Conservation (phyloP, 1,140 invertebrate genomes). For the Meteorus sp. region DNA sequence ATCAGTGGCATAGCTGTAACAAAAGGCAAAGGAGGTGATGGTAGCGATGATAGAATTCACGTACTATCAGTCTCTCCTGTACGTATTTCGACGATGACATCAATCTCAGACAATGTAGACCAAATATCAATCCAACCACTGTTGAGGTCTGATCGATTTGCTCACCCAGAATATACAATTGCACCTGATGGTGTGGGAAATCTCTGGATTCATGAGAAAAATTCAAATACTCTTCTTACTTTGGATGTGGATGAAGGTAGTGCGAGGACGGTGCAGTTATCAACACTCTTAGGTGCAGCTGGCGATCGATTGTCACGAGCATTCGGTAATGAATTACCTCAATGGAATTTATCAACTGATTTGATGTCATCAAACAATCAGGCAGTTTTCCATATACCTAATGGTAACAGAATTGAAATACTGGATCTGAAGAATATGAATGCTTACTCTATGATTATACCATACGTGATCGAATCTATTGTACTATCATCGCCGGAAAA, state of each 20-base stretch:
- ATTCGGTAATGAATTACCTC: conserved; percentile 34
- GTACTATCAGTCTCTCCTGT: conserved; percentile 61
- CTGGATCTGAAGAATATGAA: conserved; percentile 48
- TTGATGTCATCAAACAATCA: conserved; percentile 40
- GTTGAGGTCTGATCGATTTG: conserved; percentile 31
- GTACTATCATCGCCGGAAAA: conserved; percentile 42
- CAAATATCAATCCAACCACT: conserved; percentile 45
- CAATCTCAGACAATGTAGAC: conserved; percentile 41
- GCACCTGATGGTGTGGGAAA: conserved; percentile 34
- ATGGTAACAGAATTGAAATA: conserved; percentile 47
- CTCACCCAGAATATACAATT: conserved; percentile 39
- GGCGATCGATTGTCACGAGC: conserved; percentile 43
- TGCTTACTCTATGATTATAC: conserved; percentile 45
- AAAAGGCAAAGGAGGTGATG: conserved; percentile 45
- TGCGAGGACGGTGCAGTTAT: conserved; percentile 39
- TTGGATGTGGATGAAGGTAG: conserved; percentile 41
- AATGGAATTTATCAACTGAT: conserved; percentile 47
- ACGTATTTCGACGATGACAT: conserved; percentile 56
- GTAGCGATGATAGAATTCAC: conserved; percentile 56
- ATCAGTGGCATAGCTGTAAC: conserved; percentile 59
- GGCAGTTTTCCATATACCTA: conserved; percentile 42
- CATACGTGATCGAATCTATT: conserved; percentile 50
- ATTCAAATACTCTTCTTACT: conserved; percentile 44
- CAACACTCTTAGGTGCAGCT: conserved; percentile 45
- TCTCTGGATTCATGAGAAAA: conserved; percentile 7